Conservation (phyloP, 2,797 vertebrate genomes). For the Sciurus vulgaris region DNA sequence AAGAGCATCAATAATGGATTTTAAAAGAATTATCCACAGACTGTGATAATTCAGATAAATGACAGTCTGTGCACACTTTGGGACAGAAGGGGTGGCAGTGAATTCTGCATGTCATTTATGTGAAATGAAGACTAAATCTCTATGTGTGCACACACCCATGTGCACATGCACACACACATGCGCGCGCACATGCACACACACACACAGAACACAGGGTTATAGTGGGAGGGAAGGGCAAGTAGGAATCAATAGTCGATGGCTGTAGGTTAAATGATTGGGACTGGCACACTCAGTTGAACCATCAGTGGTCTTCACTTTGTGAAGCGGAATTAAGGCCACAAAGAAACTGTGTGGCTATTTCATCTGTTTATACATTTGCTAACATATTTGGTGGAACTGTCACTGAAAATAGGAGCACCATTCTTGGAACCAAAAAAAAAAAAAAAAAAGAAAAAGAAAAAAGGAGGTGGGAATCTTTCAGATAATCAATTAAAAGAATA, state of each 20-base stretch:
- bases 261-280: background rate
- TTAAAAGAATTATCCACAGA: background rate
- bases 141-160: background rate
- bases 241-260: background rate
- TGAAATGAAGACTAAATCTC: slow-evolving; percentile 6
- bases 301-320: slow-evolving; percentile 43
- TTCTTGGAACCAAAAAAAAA: background rate
- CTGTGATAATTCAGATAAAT: background rate
- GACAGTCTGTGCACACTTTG: background rate
- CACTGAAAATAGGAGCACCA: slow-evolving; percentile 65
- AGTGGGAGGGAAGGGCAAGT: background rate
- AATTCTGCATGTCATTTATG: background rate
- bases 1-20: background rate
- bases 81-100: background rate
- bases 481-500: slow-evolving; percentile 32
- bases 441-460: background rate
- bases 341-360: slow-evolving; percentile 73
- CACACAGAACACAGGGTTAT: background rate
- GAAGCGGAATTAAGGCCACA: slow-evolving; percentile 76
- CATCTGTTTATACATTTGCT: slow-evolving; percentile 75
- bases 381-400: slow-evolving; percentile 69
- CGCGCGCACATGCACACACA: fast-evolving
- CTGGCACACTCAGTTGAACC: background rate
- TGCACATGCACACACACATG: background rate
- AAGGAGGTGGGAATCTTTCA: background rate